A percentile compares a stretch with the other conserved stretches of the same genome.
phyloP scores from a whole-genome alignment of 2,888 invertebrate genomes.

The Malthinus seriepunctatus region DNA sequence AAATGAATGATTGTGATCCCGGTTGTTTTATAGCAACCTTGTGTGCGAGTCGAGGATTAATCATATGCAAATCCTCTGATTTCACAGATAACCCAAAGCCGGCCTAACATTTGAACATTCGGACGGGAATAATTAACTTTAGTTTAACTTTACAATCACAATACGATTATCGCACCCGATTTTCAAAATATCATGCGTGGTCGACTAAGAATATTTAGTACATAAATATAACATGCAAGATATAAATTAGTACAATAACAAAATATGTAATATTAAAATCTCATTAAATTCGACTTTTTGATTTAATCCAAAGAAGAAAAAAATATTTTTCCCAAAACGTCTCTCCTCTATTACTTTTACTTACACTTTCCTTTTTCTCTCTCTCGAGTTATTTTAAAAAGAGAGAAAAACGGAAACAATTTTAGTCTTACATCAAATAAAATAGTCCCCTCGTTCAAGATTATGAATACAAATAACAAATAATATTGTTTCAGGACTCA shows the following conservation, averaged over 20 bases:
- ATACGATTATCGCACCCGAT: conserved; percentile 15
- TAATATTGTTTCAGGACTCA: conserved; percentile 46
- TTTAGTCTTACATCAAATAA: conserved; percentile 27
- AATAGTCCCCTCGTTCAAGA: conserved; percentile 31
- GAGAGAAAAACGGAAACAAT: conserved; percentile 17
- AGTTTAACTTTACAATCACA: conserved; percentile 24
- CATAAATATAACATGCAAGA: conserved; percentile 3
- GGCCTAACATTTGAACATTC: conserved; percentile 31
- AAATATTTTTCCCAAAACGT: background rate
- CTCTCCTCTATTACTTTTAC: no score
- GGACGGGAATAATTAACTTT: conserved; percentile 29
- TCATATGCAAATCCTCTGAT: conserved; percentile 48
- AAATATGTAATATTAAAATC: conserved; percentile 3
- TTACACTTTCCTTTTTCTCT: background rate
- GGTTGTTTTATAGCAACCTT: conserved; percentile 43
- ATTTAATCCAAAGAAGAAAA: background rate
- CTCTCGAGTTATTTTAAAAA: background rate
- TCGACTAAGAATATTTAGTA: background rate
- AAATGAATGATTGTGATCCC: conserved; percentile 45
- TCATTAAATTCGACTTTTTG: background rate
- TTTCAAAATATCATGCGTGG: conserved; percentile 12
- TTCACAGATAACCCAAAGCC: conserved; percentile 30
- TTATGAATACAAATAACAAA: conserved; percentile 45
- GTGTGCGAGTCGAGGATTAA: conserved; percentile 47
- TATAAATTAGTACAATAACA: conserved; percentile 7